Evolutionary conservation across 2,888 invertebrate genomes (phyloP).

Genomic region (Ectemnius cavifrons): DNA sequence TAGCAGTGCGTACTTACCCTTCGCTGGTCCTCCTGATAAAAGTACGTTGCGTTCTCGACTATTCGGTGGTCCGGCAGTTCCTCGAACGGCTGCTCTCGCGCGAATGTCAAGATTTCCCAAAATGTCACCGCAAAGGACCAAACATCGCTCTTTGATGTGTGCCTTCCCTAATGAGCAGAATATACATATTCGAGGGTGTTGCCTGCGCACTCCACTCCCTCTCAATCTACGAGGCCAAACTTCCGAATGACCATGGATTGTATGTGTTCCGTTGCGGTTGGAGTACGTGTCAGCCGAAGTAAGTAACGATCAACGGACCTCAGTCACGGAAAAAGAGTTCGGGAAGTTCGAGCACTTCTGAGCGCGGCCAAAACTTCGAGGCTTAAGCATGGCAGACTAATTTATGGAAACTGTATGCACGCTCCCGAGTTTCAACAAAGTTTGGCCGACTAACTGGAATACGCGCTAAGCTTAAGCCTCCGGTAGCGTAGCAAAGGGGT

Average conservation of each 20-base stretch:
- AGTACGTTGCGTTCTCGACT: conserved; percentile 89
- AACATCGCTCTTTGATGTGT: conserved; percentile 88
- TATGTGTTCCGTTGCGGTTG: too few species aligned
- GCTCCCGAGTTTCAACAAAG: conserved; percentile 44
- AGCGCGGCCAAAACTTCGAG: conserved; percentile 29
- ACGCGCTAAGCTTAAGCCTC: conserved; percentile 40
- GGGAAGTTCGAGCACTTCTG: conserved; percentile 12
- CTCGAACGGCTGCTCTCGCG: conserved; percentile 90
- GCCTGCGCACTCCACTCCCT: not conserved
- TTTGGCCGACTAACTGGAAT: conserved; percentile 39
- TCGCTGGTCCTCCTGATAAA: conserved; percentile 86
- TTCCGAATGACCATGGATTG: not conserved
- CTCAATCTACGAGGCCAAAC: not conserved
- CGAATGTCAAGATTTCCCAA: conserved; percentile 92
- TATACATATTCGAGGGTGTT: not conserved
- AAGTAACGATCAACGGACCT: conserved; percentile 11
- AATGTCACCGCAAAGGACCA: conserved; percentile 93
- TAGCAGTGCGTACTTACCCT: conserved; percentile 80
- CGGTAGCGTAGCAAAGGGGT: conserved; percentile 43
- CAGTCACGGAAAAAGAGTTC: conserved; percentile 6
- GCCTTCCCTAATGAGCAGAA: conserved; percentile 45
- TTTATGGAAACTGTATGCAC: conserved; percentile 52
- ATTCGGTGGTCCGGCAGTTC: conserved; percentile 89
- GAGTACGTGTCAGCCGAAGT: too few species aligned
- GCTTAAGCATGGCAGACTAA: conserved; percentile 40